Percentiles rank a stretch among this genome's conserved stretches.
These are phyloP conservation scores for Prunella strophiata DNA, from an alignment of 2,797 vertebrate species.

Conservation along the genomic window DNA sequence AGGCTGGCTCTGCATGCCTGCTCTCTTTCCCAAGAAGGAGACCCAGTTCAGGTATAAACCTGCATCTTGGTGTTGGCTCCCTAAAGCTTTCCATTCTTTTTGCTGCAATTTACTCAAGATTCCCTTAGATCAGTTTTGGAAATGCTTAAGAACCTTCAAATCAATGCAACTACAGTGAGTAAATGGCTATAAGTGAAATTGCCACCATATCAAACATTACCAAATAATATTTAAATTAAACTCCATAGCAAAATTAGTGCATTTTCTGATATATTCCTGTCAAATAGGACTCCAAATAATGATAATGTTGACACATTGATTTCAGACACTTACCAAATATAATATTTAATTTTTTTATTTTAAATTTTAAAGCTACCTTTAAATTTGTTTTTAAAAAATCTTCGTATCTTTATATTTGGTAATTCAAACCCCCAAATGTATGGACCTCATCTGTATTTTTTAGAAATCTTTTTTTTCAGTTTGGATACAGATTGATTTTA, in stretches of 20 bases:
- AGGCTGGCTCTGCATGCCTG: background rate
- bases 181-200: background rate
- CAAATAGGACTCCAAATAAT: background rate
- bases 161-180: background rate
- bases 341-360: background rate
- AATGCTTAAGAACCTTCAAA: background rate
- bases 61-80: background rate
- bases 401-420: background rate
- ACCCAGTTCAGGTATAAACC: background rate
- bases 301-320: background rate
- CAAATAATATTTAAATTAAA: background rate
- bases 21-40: background rate
- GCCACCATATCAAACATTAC: background rate
- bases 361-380: background rate
- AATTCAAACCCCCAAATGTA: background rate
- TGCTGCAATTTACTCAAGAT: background rate
- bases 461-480: background rate
- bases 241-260: background rate
- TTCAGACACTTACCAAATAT: background rate
- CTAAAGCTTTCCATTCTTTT: background rate
- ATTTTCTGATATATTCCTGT: background rate
- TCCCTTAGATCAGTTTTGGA: background rate
- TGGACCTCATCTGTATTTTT: background rate
- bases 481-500: background rate
- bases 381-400: background rate